phyloP scores from a whole-genome alignment of 2,113 vertebrate genomes.

The Xiphophorus maculatus region DNA sequence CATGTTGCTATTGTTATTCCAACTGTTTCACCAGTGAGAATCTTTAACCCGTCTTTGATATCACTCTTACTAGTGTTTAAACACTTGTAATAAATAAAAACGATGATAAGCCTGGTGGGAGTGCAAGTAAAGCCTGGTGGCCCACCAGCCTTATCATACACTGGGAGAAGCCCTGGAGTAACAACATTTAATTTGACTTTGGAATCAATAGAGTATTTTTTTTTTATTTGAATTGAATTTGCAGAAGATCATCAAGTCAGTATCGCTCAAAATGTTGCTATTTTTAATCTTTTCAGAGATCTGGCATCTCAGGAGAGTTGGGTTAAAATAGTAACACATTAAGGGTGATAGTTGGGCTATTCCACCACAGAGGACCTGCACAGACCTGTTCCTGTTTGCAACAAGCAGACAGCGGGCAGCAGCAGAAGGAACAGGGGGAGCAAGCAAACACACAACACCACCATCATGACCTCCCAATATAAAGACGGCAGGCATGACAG shows the following conservation, averaged over 20 bases:
- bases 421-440: conserved; percentile 4
- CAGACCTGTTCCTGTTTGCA: conserved; percentile 43
- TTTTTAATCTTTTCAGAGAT: not conserved
- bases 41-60: no score
- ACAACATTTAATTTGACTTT: no score
- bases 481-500: conserved; percentile 6
- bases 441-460: not conserved
- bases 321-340: conserved; percentile 8
- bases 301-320: not conserved
- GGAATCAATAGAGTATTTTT: no score
- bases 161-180: no score
- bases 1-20: no score
- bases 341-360: not conserved
- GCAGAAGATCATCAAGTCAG: not conserved
- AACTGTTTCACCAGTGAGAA: no score
- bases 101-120: no score
- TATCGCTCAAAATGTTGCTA: not conserved
- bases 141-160: no score
- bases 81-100: no score
- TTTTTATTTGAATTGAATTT: not conserved
- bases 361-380: conserved; percentile 29
- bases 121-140: no score
- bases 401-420: conserved; percentile 4
- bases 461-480: conserved; percentile 10
- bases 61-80: no score